Evolutionary conservation across 2,113 vertebrate species (phyloP), one percentile per base, ranked within the genome.

Genomic region (Salminus brasiliensis): DNA sequence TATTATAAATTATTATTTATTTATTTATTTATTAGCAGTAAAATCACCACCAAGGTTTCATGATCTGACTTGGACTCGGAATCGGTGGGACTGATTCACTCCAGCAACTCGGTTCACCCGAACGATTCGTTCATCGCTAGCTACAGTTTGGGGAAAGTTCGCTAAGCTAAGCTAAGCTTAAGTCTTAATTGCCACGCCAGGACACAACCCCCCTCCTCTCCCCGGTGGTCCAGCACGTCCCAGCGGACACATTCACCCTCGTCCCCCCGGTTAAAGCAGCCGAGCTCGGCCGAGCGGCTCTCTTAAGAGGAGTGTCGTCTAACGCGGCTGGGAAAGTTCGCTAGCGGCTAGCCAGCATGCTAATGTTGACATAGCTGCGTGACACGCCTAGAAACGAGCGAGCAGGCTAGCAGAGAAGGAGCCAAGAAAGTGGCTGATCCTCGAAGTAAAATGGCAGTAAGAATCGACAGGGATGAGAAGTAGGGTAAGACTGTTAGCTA

Each of bases 311-410:
- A 49, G 47, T n/a, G n/a, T n/a, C n/a, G n/a, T n/a, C n/a, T 6
- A 49, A 2, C 12, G 1, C 13, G 23, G 3, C 11, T 13, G 7
- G 13, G 12, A 0, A 1, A 32, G 0, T 10, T 2, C 7, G 9
- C 39, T 32, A 8, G 4, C 11, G 0, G 41, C 21, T 79, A 72
- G 16, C 18, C 63, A 69, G 23, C 25, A 7, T 29, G 77, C 0
- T 8, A 34, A 63, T 30, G 12, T 55, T 55, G 73, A 32, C 4
- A 25, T 82, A 45, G 41, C 57, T 65, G 70, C 43, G 65, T 77
- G 72, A 68, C 71, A 79, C 78, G 78, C 78, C 78, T 73, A 79
- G 78, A 55, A 55, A 66, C 59, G 32, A 53, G 57, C n/a, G n/a
- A n/a, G n/a, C n/a, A n/a, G n/a, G n/a, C n/a, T n/a, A n/a, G n/a